phyloP scores from a whole-genome alignment of 1,140 invertebrate genomes.

The Octopus bimaculoides region DNA sequence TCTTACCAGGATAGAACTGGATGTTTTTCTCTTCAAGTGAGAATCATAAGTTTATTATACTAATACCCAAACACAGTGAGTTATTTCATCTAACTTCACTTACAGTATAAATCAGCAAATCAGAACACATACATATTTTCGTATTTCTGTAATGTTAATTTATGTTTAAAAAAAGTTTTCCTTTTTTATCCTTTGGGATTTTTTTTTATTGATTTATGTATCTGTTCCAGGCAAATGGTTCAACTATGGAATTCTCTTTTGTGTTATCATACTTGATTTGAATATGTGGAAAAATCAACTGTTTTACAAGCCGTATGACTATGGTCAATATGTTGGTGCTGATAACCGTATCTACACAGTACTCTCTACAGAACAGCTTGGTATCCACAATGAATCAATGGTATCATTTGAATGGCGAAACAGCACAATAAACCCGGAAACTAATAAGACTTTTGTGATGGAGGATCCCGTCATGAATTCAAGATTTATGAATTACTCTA shows the following conservation, averaged over 20 bases:
- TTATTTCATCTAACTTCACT: too few relatives aligned
- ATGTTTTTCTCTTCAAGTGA: too few relatives aligned
- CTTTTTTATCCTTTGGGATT: conserved; percentile 18
- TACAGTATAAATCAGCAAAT: too few relatives aligned
- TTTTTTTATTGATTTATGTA: conserved; percentile 8
- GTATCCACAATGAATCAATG: conserved; percentile 49
- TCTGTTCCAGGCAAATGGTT: conserved; percentile 63
- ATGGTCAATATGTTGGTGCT: conserved; percentile 60
- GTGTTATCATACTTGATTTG: conserved; percentile 63
- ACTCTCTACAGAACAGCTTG: conserved; percentile 50
- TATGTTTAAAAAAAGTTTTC: conserved; percentile 1
- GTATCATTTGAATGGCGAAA: conserved; percentile 57
- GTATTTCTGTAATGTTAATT: neutral
- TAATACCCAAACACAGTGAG: too few relatives aligned
- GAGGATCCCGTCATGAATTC: conserved; percentile 61
- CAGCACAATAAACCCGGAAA: conserved; percentile 51
- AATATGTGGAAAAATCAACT: conserved; percentile 68
- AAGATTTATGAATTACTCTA: conserved; percentile 58
- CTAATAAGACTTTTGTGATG: conserved; percentile 51
- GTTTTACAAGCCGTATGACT: conserved; percentile 61
- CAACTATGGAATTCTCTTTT: conserved; percentile 64
- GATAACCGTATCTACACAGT: conserved; percentile 59
- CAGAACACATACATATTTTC: too few relatives aligned
- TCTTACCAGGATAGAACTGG: too few relatives aligned
- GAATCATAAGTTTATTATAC: too few relatives aligned